phyloP scores from a whole-genome alignment of 2,888 invertebrate genomes.

The Mesoligia furuncula region DNA sequence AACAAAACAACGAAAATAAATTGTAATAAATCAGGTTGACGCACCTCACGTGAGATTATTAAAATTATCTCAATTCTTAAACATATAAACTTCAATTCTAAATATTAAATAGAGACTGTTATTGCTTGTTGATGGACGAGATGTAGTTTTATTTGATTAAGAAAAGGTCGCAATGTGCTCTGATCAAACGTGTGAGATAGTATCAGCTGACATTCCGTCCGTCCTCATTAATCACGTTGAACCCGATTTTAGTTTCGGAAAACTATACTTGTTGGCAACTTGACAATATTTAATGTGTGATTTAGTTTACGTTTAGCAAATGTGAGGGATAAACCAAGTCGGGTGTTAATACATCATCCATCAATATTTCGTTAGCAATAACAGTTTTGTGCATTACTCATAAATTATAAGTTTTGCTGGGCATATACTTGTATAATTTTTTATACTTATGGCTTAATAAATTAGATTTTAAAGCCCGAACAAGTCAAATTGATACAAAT shows the following conservation, averaged over 20 bases:
- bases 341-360: constrained; percentile 60
- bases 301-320: constrained; percentile 55
- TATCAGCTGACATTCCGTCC: constrained; percentile 48
- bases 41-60: constrained; percentile 48
- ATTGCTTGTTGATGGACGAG: constrained; percentile 47
- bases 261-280: constrained; percentile 63
- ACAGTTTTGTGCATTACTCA: constrained; percentile 61
- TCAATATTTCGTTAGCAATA: constrained; percentile 60
- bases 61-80: constrained; percentile 53
- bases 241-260: constrained; percentile 59
- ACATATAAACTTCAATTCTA: constrained; percentile 33
- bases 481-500: constrained; percentile 30
- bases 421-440: constrained; percentile 20
- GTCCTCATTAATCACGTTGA: constrained; percentile 57
- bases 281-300: constrained; percentile 66
- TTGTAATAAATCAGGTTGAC: constrained; percentile 47
- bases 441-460: constrained; percentile 33
- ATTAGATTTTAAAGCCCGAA: constrained; percentile 31
- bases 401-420: constrained; percentile 36
- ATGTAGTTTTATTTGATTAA: constrained; percentile 35
- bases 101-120: constrained; percentile 38
- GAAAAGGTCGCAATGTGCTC: constrained; percentile 32
- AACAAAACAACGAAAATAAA: constrained; percentile 59
- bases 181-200: constrained; percentile 52
- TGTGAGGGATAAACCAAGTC: constrained; percentile 54